A percentile compares a stretch with the other conserved stretches of the same genome.
Conservation (phyloP, 30 jellyfish, hydroid and myxozoan genomes). For the Thelohanellus kitauei region DNA sequence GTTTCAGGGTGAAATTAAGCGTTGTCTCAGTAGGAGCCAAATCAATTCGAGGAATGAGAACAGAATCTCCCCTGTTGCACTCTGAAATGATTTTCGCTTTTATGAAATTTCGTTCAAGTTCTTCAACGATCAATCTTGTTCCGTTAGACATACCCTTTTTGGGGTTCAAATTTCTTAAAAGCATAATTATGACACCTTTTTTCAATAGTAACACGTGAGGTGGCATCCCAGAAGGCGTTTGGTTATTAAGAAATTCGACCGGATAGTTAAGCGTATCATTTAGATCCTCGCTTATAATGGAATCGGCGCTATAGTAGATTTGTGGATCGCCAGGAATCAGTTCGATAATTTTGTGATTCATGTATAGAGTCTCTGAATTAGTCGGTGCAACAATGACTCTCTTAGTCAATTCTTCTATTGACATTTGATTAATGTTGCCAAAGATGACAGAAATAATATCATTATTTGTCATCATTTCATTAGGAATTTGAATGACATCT, state of each 20-base stretch:
- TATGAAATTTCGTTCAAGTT: conserved; percentile 1
- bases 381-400: conserved; percentile 11
- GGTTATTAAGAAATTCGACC: conserved; percentile 1
- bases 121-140: conserved; percentile 4
- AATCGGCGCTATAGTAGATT: conserved; percentile 1
- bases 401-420: too few species aligned
- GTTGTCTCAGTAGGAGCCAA: conserved; percentile 7
- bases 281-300: conserved; percentile 1
- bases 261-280: conserved; percentile 4
- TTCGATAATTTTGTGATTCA: conserved; percentile 2
- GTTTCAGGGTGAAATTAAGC: conserved; percentile 4
- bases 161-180: conserved; percentile 10
- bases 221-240: conserved; percentile 3
- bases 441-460: too few species aligned
- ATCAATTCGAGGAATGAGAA: conserved; percentile 9
- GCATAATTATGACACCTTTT: conserved; percentile 13
- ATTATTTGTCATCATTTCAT: too few species aligned
- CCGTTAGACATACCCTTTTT: conserved; percentile 8
- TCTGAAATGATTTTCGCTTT: conserved; percentile 1
- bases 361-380: conserved; percentile 1
- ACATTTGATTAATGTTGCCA: too few species aligned
- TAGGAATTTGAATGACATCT: too few species aligned
- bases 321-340: conserved; percentile 4
- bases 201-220: conserved; percentile 7
- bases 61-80: conserved; percentile 2